These are phyloP conservation scores for Ptychobarbus kaznakovi DNA, from an alignment of 2,797 vertebrate species.

Conservation along the genomic window DNA sequence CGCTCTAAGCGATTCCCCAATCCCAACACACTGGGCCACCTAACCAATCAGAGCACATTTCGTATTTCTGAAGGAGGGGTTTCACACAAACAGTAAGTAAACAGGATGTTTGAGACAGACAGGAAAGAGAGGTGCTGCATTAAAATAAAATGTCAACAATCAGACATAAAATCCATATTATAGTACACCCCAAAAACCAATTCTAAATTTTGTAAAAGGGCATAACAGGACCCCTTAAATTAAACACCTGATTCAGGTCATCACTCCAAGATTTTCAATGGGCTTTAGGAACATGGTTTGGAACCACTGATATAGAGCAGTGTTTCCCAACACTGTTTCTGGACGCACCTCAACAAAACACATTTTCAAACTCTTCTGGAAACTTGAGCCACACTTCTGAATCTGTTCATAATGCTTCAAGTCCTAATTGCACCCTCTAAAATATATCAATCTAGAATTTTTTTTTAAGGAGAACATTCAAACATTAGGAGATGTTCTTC, in stretches of 20 bases:
- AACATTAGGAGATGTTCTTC: neutral
- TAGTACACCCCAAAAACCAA: neutral
- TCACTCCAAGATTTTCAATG: neutral
- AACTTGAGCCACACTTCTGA: slow-evolving; percentile 17
- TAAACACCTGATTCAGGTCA: too few species aligned
- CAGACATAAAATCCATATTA: neutral
- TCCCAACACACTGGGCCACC: too few species aligned
- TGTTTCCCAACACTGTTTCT: neutral
- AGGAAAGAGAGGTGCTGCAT: too few species aligned
- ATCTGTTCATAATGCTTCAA: neutral
- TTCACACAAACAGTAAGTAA: too few species aligned
- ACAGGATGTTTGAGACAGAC: too few species aligned
- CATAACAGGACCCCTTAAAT: neutral
- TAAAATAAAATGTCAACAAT: too few species aligned
- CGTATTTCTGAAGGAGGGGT: too few species aligned
- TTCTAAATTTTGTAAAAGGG: neutral
- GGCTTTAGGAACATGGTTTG: neutral
- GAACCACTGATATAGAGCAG: neutral
- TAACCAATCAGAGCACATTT: too few species aligned
- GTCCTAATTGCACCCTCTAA: slow-evolving; percentile 6
- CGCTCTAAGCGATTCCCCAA: too few species aligned
- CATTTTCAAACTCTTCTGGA: neutral
- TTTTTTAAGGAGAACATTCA: neutral
- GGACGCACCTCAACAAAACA: too few species aligned
- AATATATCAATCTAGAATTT: neutral